Evolutionary conservation across 2,888 invertebrate genomes (phyloP), one percentile per base, ranked within the genome.

Genomic region (Cephus pygmeus): DNA sequence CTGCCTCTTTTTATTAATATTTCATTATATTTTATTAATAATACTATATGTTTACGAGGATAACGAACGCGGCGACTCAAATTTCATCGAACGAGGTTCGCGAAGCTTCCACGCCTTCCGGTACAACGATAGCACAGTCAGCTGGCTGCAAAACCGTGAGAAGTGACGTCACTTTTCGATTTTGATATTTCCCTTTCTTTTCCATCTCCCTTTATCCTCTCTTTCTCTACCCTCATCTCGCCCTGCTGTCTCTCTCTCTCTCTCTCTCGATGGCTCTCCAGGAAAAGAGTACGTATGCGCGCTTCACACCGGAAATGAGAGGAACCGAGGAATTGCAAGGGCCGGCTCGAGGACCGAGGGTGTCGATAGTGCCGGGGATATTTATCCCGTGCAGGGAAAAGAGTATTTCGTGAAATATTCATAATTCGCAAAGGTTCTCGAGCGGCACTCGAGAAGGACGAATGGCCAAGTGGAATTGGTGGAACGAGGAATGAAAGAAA

Each of bases 1-100:
- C 77, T 69, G 77, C 78, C 82, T 85, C 35, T 35, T 87, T 88
- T 85, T 87, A 85, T 86, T 84, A 88, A 88, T 88, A 85, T 88
- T 89, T 86, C 88, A 87, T 86, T 88, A 89, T 88, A 87, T 89
- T 89, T 88, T 89, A 88, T 88, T 89, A 89, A 89, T 89, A 88
- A 87, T 89, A 88, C 86, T 86, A 86, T 85, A 87, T 69, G 73
- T 77, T 76, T 77, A 69, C 40, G 82, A 78, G 81, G 83, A 84
- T 84, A 81, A 80, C 78, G 40, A 40, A 40, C 40, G 4, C 4
- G 36, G 12, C 40, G 40, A 40, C 15, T 1, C 1, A 15, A 40
- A 1, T 15, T 40, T 40, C 40, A 15, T 40, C 40, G 12, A 15
- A 40, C 0, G 15, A 36, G 36, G 3, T 36, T 36, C 36, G 36